phyloP scores from a whole-genome alignment of 1,140 invertebrate genomes.

The Tetramorium alpestre region DNA sequence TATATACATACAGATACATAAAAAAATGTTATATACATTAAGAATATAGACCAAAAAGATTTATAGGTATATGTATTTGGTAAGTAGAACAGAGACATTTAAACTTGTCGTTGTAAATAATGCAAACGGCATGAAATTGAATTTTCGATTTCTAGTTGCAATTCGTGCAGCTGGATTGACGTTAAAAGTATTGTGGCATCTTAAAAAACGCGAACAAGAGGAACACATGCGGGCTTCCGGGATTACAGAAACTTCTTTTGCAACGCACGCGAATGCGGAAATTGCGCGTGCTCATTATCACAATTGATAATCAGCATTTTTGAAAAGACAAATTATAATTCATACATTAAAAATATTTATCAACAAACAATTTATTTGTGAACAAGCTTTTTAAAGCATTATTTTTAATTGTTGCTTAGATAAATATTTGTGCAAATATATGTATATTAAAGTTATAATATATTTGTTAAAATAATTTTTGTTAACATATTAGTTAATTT shows the following conservation, averaged over 20 bases:
- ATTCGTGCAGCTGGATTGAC: neutral
- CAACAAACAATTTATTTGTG: neutral
- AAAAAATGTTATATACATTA: neutral
- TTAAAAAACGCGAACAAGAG: neutral
- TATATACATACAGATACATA: too few species aligned
- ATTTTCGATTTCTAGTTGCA: slow-evolving; percentile 3
- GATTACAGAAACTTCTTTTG: neutral
- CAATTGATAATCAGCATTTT: neutral
- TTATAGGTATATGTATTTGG: neutral
- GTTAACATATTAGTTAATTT: too few species aligned
- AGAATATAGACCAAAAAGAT: neutral
- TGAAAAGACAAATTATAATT: neutral
- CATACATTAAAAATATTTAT: neutral
- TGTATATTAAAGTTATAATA: neutral
- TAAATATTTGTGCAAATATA: neutral
- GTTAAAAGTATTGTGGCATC: neutral
- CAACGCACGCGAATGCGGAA: slow-evolving; percentile 12
- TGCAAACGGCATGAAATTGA: neutral
- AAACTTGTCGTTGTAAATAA: slow-evolving; percentile 16
- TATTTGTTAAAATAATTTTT: neutral
- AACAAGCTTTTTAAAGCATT: neutral
- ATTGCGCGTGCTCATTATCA: neutral
- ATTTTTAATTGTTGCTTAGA: neutral
- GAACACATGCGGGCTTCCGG: neutral
- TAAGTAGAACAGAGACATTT: neutral